Conservation (phyloP, 2,888 invertebrate species). For the Sthenelais limicola region DNA sequence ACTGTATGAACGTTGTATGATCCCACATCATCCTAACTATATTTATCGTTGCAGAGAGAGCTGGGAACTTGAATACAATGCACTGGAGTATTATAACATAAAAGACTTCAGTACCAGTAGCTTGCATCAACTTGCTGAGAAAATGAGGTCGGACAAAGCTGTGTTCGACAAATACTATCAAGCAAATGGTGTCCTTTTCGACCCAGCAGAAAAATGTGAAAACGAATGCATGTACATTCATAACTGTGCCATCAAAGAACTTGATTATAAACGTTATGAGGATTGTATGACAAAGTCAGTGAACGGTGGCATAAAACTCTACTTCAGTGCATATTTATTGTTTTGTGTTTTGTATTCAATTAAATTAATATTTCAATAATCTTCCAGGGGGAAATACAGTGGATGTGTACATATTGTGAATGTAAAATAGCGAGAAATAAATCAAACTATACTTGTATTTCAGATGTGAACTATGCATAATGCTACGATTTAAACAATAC, state of each 20-base stretch:
- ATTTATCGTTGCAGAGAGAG: conserved; percentile 77
- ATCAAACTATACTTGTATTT: too few relatives aligned
- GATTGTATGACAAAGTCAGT: conserved; percentile 38
- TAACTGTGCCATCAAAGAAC: conserved; percentile 43
- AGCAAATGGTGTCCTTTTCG: conserved; percentile 48
- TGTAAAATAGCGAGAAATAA: too few relatives aligned
- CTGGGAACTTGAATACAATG: conserved; percentile 77
- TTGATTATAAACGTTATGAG: conserved; percentile 43
- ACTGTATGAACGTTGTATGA: conserved; percentile 93
- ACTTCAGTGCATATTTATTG: too few relatives aligned
- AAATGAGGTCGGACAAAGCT: conserved; percentile 40
- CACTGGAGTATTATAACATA: conserved; percentile 39
- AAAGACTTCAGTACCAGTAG: conserved; percentile 41
- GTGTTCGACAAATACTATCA: conserved; percentile 47
- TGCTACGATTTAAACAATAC: too few relatives aligned
- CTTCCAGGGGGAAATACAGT: too few relatives aligned
- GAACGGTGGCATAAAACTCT: too few relatives aligned
- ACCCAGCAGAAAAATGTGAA: conserved; percentile 46
- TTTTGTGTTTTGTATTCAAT: too few relatives aligned
- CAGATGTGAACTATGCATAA: too few relatives aligned
- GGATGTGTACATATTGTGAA: too few relatives aligned
- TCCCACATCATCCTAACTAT: conserved; percentile 86
- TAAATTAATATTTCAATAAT: too few relatives aligned
- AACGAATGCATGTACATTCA: conserved; percentile 44
- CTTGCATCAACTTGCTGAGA: conserved; percentile 39